These are phyloP conservation scores for Cassiopea andromeda DNA, from an alignment of 30 jellyfish, hydroid and myxozoan genomes.

Conservation along the genomic window DNA sequence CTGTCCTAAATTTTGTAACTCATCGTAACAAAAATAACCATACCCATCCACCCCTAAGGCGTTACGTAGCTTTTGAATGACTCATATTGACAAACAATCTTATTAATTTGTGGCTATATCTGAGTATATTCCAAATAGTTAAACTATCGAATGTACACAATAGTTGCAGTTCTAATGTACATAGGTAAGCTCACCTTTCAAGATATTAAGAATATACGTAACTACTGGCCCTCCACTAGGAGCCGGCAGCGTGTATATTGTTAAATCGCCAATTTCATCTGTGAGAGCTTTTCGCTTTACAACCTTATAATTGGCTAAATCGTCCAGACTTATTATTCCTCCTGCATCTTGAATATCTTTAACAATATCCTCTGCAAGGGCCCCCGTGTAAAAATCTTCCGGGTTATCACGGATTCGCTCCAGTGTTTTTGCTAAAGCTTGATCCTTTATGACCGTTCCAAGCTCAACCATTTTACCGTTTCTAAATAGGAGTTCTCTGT, in stretches of 20 bases:
- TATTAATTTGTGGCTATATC: background rate
- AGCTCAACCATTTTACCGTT: constrained; percentile 84
- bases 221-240: constrained; percentile 99
- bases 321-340: constrained; percentile 94
- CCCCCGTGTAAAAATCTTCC: constrained; percentile 95
- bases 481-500: constrained; percentile 81
- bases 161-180: background rate
- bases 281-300: constrained; percentile 77
- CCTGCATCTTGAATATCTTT: constrained; percentile 99
- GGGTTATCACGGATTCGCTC: constrained; percentile 90
- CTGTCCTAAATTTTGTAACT: too few relatives aligned
- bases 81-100: too few relatives aligned
- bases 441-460: constrained; percentile 78
- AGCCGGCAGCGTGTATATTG: constrained; percentile 87
- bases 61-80: too few relatives aligned
- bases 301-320: constrained; percentile 94
- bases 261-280: constrained; percentile 92
- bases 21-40: too few relatives aligned
- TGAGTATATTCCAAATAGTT: background rate
- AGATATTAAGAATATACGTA: constrained; percentile 80
- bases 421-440: constrained; percentile 82
- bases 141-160: background rate
- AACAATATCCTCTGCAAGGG: constrained; percentile 96
- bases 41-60: too few relatives aligned
- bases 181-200: constrained; percentile 78